A percentile compares a stretch with the other conserved stretches of the same genome.
phyloP scores from a whole-genome alignment of 2,888 invertebrate genomes.

The Hemithea aestivaria region DNA sequence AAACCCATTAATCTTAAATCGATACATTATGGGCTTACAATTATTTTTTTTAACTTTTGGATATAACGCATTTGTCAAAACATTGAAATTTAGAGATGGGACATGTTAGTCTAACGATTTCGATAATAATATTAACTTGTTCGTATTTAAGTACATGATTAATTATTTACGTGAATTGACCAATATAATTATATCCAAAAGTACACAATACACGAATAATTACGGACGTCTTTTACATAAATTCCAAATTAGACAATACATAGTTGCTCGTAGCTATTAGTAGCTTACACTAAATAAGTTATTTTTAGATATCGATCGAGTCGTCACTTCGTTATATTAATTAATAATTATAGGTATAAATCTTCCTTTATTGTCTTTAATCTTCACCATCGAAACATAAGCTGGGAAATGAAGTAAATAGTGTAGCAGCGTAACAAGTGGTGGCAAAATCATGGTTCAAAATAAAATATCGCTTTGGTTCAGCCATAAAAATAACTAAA shows the following conservation, averaged over 20 bases:
- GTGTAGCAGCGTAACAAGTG: conserved; percentile 49
- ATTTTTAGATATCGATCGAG: conserved; percentile 69
- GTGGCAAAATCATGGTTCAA: conserved; percentile 52
- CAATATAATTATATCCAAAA: conserved; percentile 38
- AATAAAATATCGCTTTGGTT: conserved; percentile 66
- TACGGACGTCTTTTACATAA: conserved; percentile 40
- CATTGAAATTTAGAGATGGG: conserved; percentile 14
- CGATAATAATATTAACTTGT: conserved; percentile 12
- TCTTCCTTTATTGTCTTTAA: conserved; percentile 78
- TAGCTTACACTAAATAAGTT: conserved; percentile 64
- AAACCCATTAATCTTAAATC: conserved; percentile 10
- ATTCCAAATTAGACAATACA: conserved; percentile 45
- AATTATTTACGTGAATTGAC: conserved; percentile 10
- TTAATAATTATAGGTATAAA: conserved; percentile 73
- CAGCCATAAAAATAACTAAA: conserved; percentile 52
- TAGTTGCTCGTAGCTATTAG: conserved; percentile 42
- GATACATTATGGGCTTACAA: conserved; percentile 10
- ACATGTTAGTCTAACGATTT: conserved; percentile 15
- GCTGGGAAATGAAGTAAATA: conserved; percentile 41
- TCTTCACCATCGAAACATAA: conserved; percentile 66
- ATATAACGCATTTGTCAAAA: conserved; percentile 20
- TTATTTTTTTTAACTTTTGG: conserved; percentile 18
- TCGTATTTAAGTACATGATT: too few species aligned
- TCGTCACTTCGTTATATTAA: conserved; percentile 64
- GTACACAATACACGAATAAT: conserved; percentile 34